Percentiles rank a stretch among this genome's conserved stretches.
Evolutionary conservation across 2,797 vertebrate genomes (phyloP).

Genomic region (Danio aesculapii): DNA sequence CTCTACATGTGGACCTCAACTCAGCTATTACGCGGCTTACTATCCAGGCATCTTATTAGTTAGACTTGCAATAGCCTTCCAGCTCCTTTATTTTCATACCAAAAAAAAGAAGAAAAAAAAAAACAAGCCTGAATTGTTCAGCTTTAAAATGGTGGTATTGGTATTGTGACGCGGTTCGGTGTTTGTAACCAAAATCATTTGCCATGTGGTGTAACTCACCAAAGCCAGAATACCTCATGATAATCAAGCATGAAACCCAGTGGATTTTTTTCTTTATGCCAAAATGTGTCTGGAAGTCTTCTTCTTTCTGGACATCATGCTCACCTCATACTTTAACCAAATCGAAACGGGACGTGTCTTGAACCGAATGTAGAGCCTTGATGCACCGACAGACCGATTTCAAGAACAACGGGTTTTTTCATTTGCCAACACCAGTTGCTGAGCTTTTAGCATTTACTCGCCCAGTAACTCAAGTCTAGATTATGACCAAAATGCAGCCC

Average conservation of each 20-base stretch:
- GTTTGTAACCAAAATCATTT: slow-evolving; percentile 74
- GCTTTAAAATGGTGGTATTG: slow-evolving; percentile 76
- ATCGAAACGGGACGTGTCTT: slow-evolving; percentile 40
- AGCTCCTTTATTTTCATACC: slow-evolving; percentile 72
- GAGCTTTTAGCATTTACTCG: slow-evolving; percentile 10
- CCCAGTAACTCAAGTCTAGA: not conserved
- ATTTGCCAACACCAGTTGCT: slow-evolving; percentile 28
- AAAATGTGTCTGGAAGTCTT: slow-evolving; percentile 41
- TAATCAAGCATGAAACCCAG: slow-evolving; percentile 63
- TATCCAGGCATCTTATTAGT: slow-evolving; percentile 46
- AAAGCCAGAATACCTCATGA: slow-evolving; percentile 80
- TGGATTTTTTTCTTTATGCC: slow-evolving; percentile 57
- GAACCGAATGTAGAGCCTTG: slow-evolving; percentile 33
- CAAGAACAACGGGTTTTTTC: not conserved
- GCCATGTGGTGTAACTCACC: slow-evolving; percentile 71
- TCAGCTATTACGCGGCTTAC: slow-evolving; percentile 25
- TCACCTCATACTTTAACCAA: slow-evolving; percentile 55
- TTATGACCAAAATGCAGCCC: slow-evolving; percentile 1
- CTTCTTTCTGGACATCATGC: slow-evolving; percentile 26
- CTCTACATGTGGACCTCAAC: slow-evolving; percentile 55
- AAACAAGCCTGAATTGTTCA: slow-evolving; percentile 54
- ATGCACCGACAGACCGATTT: slow-evolving; percentile 28
- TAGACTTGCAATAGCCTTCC: slow-evolving; percentile 58
- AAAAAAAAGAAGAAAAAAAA: slow-evolving; percentile 69
- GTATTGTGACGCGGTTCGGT: slow-evolving; percentile 71